phyloP scores from a whole-genome alignment of 2,888 invertebrate species.

The Sphaerophoria taeniata region DNA sequence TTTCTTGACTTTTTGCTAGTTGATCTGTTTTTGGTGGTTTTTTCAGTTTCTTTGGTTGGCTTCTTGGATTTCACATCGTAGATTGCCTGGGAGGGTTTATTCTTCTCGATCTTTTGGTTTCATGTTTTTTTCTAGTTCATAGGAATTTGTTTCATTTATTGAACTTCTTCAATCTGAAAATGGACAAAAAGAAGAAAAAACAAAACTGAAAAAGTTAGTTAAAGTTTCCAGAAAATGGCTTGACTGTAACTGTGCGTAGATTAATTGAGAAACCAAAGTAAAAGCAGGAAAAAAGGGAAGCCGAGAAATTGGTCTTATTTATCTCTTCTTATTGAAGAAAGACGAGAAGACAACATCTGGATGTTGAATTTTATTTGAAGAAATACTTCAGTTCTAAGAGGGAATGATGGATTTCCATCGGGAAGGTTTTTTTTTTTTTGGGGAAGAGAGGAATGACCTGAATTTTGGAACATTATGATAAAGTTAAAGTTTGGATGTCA shows the following conservation, averaged over 20 bases:
- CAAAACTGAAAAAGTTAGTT: conserved; percentile 39
- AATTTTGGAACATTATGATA: not conserved
- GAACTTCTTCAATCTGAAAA: conserved; percentile 54
- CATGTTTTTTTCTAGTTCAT: conserved; percentile 1
- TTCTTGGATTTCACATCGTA: not conserved
- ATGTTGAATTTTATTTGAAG: conserved; percentile 10
- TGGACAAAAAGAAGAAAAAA: conserved; percentile 30
- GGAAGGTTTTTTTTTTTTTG: no score
- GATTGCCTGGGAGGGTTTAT: conserved; percentile 17
- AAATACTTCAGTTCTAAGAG: not conserved
- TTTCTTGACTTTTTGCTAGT: conserved; percentile 69
- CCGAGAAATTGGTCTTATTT: conserved; percentile 13
- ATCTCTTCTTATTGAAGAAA: not conserved
- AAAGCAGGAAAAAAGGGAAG: conserved; percentile 1
- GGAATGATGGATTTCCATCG: conserved; percentile 11
- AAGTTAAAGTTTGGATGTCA: not conserved
- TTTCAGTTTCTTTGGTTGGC: conserved; percentile 18
- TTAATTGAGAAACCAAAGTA: conserved; percentile 26
- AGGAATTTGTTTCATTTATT: conserved; percentile 49
- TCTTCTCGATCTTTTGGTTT: not conserved
- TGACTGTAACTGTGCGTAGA: conserved; percentile 25
- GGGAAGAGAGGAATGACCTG: not conserved
- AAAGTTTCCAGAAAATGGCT: conserved; percentile 10
- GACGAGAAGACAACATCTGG: not conserved
- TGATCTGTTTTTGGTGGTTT: conserved; percentile 21